Conservation (phyloP, 1,140 invertebrate genomes). For the Rhopalosiphum padi region DNA sequence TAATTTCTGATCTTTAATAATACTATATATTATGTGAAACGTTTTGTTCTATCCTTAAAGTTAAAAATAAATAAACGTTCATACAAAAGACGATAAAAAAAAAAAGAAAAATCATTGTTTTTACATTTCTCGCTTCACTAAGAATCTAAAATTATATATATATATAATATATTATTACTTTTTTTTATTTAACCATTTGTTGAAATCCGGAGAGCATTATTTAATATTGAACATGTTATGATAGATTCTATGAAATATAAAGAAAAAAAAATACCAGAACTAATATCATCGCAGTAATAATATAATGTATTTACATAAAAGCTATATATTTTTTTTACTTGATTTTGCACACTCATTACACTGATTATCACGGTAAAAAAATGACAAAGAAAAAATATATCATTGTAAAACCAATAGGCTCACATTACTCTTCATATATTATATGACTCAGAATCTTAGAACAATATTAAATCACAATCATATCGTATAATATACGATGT, state of each 20-base stretch:
- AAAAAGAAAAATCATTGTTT: neutral
- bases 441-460: neutral
- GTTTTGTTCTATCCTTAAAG: neutral
- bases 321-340: neutral
- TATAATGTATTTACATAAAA: neutral
- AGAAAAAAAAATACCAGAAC: constrained; percentile 12
- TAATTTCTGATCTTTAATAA: neutral
- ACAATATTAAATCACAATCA: neutral
- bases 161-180: neutral
- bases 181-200: constrained; percentile 4
- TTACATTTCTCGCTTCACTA: neutral
- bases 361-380: neutral
- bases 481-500: neutral
- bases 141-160: neutral
- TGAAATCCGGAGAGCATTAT: neutral
- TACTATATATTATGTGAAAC: neutral
- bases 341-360: neutral
- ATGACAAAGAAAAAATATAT: constrained; percentile 3
- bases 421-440: neutral
- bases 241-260: neutral
- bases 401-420: neutral
- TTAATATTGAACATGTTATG: constrained; percentile 4
- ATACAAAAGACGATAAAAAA: neutral
- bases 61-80: neutral
- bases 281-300: neutral